These are phyloP conservation scores for Eubucco bourcierii DNA, from an alignment of 2,113 vertebrate genomes.

Conservation along the genomic window DNA sequence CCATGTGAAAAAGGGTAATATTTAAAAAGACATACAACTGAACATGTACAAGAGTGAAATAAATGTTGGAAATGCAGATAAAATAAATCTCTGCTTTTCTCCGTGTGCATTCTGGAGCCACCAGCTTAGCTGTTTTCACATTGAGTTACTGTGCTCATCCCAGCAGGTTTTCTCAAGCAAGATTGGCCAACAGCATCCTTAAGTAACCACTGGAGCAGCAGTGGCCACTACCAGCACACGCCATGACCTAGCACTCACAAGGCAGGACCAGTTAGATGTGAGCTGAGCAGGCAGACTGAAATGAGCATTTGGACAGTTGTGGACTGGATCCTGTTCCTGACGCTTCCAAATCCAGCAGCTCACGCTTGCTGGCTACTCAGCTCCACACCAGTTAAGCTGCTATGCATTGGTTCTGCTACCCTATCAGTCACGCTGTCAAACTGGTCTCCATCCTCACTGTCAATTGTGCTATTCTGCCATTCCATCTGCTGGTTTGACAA, in stretches of 20 bases:
- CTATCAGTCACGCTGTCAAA: constrained; percentile 77
- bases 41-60: constrained; percentile 72
- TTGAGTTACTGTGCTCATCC: constrained; percentile 70
- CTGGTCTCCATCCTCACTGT: constrained; percentile 81
- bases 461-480: constrained; percentile 83
- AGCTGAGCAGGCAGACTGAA: constrained; percentile 51
- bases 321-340: not conserved
- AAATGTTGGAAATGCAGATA: constrained; percentile 68
- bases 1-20: constrained; percentile 72
- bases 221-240: constrained; percentile 8
- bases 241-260: constrained; percentile 32
- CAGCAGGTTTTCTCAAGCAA: constrained; percentile 53
- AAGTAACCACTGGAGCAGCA: not conserved
- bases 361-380: constrained; percentile 84
- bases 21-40: constrained; percentile 72
- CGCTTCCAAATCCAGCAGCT: not conserved
- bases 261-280: constrained; percentile 60
- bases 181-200: constrained; percentile 28
- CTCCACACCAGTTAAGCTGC: constrained; percentile 79
- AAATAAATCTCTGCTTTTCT: constrained; percentile 74
- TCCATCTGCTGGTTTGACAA: constrained; percentile 78
- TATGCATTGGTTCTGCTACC: constrained; percentile 79
- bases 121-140: constrained; percentile 69
- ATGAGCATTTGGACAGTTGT: constrained; percentile 51
- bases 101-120: constrained; percentile 71